Evolutionary conservation across 2,888 invertebrate genomes (phyloP).

Genomic region (Hypomecis atomaria): DNA sequence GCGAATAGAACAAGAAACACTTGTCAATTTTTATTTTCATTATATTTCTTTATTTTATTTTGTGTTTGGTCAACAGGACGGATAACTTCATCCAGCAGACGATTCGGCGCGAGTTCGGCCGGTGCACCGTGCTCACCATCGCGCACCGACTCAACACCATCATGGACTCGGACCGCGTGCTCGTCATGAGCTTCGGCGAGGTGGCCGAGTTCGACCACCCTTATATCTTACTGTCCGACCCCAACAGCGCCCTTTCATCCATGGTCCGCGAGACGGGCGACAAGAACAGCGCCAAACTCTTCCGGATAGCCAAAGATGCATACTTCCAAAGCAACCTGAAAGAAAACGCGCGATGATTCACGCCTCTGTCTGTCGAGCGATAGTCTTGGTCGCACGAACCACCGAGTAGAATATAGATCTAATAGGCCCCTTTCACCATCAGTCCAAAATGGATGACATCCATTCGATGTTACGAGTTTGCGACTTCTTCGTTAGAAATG

Average conservation of each 20-base stretch:
- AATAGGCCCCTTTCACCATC: no score
- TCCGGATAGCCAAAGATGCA: conserved; percentile 76
- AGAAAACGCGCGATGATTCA: conserved; percentile 60
- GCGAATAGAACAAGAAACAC: no score
- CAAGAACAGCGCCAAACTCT: conserved; percentile 78
- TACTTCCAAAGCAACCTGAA: conserved; percentile 68
- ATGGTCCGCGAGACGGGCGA: conserved; percentile 86
- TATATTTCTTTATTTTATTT: no score
- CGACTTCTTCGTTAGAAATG: no score
- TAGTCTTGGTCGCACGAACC: conserved; percentile 2
- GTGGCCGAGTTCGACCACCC: conserved; percentile 88
- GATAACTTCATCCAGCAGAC: conserved; percentile 93
- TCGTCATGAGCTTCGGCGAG: conserved; percentile 86
- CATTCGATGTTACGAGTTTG: no score
- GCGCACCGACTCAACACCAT: conserved; percentile 97
- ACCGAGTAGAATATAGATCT: conserved; percentile 14
- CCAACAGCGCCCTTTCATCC: conserved; percentile 80
- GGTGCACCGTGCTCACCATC: conserved; percentile 95
- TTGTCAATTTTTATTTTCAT: no score
- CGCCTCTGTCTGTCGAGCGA: background rate
- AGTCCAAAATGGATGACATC: no score
- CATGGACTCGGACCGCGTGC: conserved; percentile 93
- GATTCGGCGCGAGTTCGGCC: conserved; percentile 90
- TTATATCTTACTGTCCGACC: conserved; percentile 79
- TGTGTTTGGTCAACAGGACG: conserved; percentile 76